A percentile compares a stretch with the other conserved stretches of the same genome.
Conservation (phyloP, 92 coral and sea anemone species). For the Palythoa caribaeorum region DNA sequence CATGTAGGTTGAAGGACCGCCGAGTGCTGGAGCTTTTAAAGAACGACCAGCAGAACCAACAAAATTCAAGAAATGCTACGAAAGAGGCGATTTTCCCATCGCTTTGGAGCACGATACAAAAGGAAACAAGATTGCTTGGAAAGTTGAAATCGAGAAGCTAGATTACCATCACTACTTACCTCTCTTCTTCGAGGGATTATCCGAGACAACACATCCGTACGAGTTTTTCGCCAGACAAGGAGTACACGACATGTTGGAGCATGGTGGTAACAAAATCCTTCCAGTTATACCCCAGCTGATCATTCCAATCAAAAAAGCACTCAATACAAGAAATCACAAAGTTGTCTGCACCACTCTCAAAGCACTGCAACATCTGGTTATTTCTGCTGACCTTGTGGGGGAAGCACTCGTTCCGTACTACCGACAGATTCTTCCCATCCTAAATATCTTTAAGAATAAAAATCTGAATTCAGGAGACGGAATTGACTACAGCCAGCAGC, state of each 20-base stretch:
- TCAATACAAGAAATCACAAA: slow-evolving; percentile 83
- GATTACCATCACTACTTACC: slow-evolving; percentile 99
- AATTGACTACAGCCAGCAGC: slow-evolving; percentile 99
- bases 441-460: slow-evolving; percentile 93
- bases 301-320: slow-evolving; percentile 93
- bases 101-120: slow-evolving; percentile 99
- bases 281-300: slow-evolving; percentile 97
- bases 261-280: slow-evolving; percentile 94
- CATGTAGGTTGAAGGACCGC: slow-evolving; percentile 84
- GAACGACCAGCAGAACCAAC: slow-evolving; percentile 88
- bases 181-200: slow-evolving; percentile 95
- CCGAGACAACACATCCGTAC: slow-evolving; percentile 94
- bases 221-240: slow-evolving; percentile 99
- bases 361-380: slow-evolving; percentile 89
- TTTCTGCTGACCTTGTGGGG: slow-evolving; percentile 90
- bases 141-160: slow-evolving; percentile 96
- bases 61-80: slow-evolving; percentile 94
- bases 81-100: slow-evolving; percentile 98
- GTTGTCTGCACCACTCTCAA: slow-evolving; percentile 96
- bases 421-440: slow-evolving; percentile 95
- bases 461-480: slow-evolving; percentile 98
- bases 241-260: slow-evolving; percentile 99
- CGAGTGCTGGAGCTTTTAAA: slow-evolving; percentile 89
- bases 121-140: slow-evolving; percentile 99
- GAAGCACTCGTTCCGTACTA: slow-evolving; percentile 99